These are phyloP conservation scores for Dromas ardeola DNA, from an alignment of 2,113 vertebrate genomes.

Conservation along the genomic window DNA sequence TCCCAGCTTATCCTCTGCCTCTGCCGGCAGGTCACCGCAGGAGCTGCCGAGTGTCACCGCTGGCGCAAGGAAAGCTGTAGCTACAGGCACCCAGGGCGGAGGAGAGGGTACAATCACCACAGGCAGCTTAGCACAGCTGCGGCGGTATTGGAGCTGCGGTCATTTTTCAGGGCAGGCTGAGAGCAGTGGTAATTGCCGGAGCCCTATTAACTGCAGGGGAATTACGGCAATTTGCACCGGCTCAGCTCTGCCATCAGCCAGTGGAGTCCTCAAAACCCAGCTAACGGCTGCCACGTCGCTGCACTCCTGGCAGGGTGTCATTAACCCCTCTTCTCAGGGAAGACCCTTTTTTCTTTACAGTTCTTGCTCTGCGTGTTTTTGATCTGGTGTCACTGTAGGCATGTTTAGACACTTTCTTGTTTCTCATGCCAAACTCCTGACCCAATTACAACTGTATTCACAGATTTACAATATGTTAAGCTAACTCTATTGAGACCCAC, in stretches of 20 bases:
- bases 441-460: not conserved
- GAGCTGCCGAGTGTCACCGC: not conserved
- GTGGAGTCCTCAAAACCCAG: not conserved
- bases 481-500: not conserved
- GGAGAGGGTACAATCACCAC: not conserved
- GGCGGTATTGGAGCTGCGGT: fast-evolving
- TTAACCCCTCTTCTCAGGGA: not conserved
- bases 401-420: not conserved
- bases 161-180: not conserved
- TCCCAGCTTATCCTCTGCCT: not conserved
- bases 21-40: not conserved
- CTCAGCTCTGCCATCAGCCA: not conserved
- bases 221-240: not conserved
- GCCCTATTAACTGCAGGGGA: not conserved
- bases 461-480: not conserved
- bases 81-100: not conserved
- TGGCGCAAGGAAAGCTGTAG: not conserved
- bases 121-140: not conserved
- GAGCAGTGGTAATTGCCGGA: not conserved
- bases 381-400: not conserved
- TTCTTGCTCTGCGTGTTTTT: not conserved
- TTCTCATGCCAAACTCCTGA: not conserved
- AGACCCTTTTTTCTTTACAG: not conserved
- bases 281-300: not conserved
- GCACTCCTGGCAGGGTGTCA: not conserved